These are phyloP conservation scores for Perognathus longimembris DNA, from an alignment of 2,113 vertebrate species.

Conservation along the genomic window DNA sequence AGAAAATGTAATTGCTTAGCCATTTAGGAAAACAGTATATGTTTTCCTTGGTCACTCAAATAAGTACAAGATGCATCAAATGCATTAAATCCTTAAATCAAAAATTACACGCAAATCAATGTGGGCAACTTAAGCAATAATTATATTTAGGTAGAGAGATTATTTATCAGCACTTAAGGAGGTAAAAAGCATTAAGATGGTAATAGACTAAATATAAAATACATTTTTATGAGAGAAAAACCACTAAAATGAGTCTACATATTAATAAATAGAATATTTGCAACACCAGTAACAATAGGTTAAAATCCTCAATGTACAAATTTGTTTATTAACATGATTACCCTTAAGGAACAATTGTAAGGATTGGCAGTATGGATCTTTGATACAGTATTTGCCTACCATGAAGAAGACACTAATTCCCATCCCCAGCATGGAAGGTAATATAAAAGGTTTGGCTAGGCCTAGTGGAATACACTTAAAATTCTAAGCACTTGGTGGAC, in stretches of 20 bases:
- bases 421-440: neutral
- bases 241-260: neutral
- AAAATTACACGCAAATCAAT: neutral
- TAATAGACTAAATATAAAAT: conserved; percentile 19
- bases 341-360: neutral
- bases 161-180: neutral
- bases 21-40: neutral
- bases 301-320: neutral
- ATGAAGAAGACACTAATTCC: neutral
- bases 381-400: neutral
- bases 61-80: neutral
- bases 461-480: neutral
- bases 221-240: neutral
- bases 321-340: conserved; percentile 14
- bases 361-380: neutral
- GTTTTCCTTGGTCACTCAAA: neutral
- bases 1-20: neutral
- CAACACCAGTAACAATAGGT: neutral
- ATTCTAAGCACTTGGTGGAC: neutral
- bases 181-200: neutral
- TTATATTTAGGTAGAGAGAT: neutral
- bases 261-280: neutral
- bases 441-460: neutral
- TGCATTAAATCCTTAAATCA: neutral
- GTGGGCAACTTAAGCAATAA: neutral